A percentile compares a stretch with the other conserved stretches of the same genome.
These are phyloP conservation scores for Nematolebias whitei DNA, from an alignment of 2,113 vertebrate genomes.

Conservation along the genomic window DNA sequence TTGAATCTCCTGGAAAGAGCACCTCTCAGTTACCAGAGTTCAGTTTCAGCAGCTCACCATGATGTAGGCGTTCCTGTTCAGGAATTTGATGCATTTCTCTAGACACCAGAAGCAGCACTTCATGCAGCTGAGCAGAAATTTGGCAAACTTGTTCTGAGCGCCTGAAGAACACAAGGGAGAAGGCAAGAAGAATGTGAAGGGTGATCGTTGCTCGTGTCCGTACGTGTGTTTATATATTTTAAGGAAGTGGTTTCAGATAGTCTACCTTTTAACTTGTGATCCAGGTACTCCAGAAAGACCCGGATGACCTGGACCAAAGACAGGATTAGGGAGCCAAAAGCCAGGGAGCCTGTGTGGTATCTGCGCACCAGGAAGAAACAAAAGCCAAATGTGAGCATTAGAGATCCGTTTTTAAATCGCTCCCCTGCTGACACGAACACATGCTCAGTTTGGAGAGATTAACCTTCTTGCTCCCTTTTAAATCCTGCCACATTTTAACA, in stretches of 20 bases:
- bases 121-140: constrained; percentile 89
- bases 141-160: constrained; percentile 87
- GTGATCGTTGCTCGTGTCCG: too few relatives aligned
- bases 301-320: constrained; percentile 90
- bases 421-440: not conserved
- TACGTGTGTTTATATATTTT: too few relatives aligned
- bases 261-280: constrained; percentile 92
- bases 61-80: constrained; percentile 97
- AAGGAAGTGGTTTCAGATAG: too few relatives aligned
- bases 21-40: not conserved
- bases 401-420: not conserved
- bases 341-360: constrained; percentile 93
- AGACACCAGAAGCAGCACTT: constrained; percentile 99
- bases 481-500: not conserved
- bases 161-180: constrained; percentile 77
- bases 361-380: constrained; percentile 65
- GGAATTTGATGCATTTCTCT: constrained; percentile 95
- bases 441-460: constrained; percentile 1
- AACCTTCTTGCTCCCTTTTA: not conserved
- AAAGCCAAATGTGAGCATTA: constrained; percentile 13
- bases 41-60: constrained; percentile 83
- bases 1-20: not conserved
- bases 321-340: constrained; percentile 91
- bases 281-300: constrained; percentile 91
- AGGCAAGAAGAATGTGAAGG: too few relatives aligned